phyloP scores from a whole-genome alignment of 2,797 vertebrate species.

The Pitangus sulphuratus region DNA sequence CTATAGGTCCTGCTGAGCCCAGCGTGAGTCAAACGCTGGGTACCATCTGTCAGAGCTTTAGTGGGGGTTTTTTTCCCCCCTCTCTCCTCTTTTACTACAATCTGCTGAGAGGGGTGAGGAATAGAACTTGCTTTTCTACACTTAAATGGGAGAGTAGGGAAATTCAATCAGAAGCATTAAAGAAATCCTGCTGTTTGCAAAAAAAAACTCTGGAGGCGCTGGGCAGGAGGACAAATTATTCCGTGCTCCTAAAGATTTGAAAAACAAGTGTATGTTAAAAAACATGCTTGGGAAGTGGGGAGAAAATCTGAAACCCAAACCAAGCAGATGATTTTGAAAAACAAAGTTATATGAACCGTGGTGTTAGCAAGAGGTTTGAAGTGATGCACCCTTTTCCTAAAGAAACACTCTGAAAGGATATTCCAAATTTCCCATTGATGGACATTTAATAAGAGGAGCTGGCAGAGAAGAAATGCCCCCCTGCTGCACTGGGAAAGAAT shows the following conservation, averaged over 20 bases:
- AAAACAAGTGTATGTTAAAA: not conserved
- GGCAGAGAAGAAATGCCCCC: slow-evolving; percentile 23
- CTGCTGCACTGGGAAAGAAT: slow-evolving; percentile 27
- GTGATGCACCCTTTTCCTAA: not conserved
- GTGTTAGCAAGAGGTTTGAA: not conserved
- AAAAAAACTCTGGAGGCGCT: not conserved
- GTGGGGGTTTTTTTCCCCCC: not conserved
- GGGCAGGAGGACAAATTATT: not conserved
- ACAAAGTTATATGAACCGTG: not conserved
- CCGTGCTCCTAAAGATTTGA: not conserved
- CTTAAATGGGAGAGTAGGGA: slow-evolving; percentile 62
- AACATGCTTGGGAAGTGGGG: not conserved
- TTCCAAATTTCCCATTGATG: slow-evolving; percentile 7
- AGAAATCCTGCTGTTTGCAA: slow-evolving; percentile 44
- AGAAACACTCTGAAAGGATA: not conserved
- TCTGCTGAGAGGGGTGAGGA: slow-evolving; percentile 66
- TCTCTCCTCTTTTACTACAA: slow-evolving; percentile 67
- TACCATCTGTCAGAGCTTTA: slow-evolving; percentile 98
- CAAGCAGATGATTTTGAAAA: not conserved
- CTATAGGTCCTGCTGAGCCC: slow-evolving; percentile 94
- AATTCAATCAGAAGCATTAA: slow-evolving; percentile 49
- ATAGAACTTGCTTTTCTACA: slow-evolving; percentile 64
- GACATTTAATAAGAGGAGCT: slow-evolving; percentile 42
- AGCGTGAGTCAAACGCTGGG: slow-evolving; percentile 91
- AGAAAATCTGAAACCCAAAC: not conserved